phyloP scores from a whole-genome alignment of 1,140 invertebrate species.

The Dendrolimus kikuchii region DNA sequence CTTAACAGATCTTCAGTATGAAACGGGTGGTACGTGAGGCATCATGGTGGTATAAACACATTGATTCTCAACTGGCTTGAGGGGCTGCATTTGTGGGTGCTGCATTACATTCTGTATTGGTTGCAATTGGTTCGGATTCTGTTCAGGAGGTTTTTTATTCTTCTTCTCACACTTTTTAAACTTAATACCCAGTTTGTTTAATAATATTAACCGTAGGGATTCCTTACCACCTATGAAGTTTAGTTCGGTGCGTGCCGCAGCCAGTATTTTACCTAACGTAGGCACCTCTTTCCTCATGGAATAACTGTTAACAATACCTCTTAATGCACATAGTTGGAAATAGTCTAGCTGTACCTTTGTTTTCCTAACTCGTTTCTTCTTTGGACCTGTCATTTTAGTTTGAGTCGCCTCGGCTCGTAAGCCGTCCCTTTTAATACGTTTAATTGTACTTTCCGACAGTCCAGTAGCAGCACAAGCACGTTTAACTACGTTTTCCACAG shows the following conservation, averaged over 20 bases:
- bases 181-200: slow-evolving; percentile 63
- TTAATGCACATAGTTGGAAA: slow-evolving; percentile 54
- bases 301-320: slow-evolving; percentile 57
- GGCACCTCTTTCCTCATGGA: slow-evolving; percentile 55
- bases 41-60: slow-evolving; percentile 59
- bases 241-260: slow-evolving; percentile 51
- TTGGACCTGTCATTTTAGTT: slow-evolving; percentile 59
- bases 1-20: slow-evolving; percentile 30
- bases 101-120: slow-evolving; percentile 31
- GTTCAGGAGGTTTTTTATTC: slow-evolving; percentile 50
- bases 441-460: slow-evolving; percentile 60
- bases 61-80: slow-evolving; percentile 52
- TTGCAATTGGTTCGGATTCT: slow-evolving; percentile 11
- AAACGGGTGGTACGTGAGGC: slow-evolving; percentile 59
- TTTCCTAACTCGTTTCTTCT: slow-evolving; percentile 58
- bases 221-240: slow-evolving; percentile 60
- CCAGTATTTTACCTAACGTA: slow-evolving; percentile 56
- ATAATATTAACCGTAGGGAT: slow-evolving; percentile 53
- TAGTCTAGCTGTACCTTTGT: slow-evolving; percentile 62
- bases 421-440: slow-evolving; percentile 58
- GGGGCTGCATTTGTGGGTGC: slow-evolving; percentile 45
- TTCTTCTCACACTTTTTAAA: slow-evolving; percentile 67
- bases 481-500: slow-evolving; percentile 62
- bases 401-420: slow-evolving; percentile 55
- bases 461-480: slow-evolving; percentile 57